Percentiles rank a stretch among this genome's conserved stretches.
These are phyloP conservation scores for Agrotis ipsilon DNA, from an alignment of 2,888 invertebrate species.

Conservation along the genomic window DNA sequence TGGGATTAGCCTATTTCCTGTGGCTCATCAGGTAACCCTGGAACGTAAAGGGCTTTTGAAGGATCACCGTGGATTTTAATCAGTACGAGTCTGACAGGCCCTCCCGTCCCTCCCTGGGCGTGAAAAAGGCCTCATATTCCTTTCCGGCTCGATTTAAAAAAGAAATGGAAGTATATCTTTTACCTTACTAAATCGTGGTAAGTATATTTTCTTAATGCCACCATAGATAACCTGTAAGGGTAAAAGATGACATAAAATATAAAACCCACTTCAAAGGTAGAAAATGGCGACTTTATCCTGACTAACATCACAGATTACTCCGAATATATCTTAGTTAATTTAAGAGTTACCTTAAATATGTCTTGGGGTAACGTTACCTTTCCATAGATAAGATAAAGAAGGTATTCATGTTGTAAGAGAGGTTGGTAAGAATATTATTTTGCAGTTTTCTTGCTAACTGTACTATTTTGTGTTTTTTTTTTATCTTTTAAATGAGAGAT, in stretches of 20 bases:
- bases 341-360: constrained; percentile 21
- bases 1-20: no score
- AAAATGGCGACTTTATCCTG: constrained; percentile 40
- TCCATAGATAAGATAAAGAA: neutral
- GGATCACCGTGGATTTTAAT: no score
- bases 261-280: constrained; percentile 32
- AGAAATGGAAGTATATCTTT: no score
- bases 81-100: no score
- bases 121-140: no score
- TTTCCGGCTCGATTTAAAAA: no score
- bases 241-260: constrained; percentile 29
- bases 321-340: constrained; percentile 39
- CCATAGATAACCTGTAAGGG: constrained; percentile 24
- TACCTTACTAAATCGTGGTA: neutral
- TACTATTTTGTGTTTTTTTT: neutral
- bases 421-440: neutral
- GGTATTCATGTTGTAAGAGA: neutral
- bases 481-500: no score
- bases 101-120: no score
- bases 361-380: constrained; percentile 2
- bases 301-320: constrained; percentile 25
- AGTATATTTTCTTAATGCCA: constrained; percentile 1
- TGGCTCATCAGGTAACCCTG: no score
- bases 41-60: no score
- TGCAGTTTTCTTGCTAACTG: neutral